Evolutionary conservation across 1,140 invertebrate species (phyloP).

Genomic region (Charaxes varanes): DNA sequence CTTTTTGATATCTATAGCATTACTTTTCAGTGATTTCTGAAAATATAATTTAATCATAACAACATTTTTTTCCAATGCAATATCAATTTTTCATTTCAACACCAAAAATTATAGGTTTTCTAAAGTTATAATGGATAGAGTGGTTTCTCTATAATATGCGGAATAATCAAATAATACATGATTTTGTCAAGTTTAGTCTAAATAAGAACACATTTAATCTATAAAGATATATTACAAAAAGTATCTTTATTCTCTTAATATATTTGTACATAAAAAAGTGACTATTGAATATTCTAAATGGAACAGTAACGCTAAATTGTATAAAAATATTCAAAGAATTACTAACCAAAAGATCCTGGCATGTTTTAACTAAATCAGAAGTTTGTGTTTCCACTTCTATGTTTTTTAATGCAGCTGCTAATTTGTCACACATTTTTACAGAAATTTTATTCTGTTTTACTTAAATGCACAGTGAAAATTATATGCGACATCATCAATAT

Average conservation of each 20-base stretch:
- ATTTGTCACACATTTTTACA: slow-evolving; percentile 36
- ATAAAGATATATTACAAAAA: too few species aligned
- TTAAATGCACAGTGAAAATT: too few species aligned
- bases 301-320: neutral
- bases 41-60: slow-evolving; percentile 14
- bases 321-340: slow-evolving; percentile 7
- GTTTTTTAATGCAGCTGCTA: slow-evolving; percentile 25
- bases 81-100: neutral
- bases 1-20: slow-evolving; percentile 27
- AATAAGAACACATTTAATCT: too few species aligned
- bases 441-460: neutral
- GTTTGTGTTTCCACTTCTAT: slow-evolving; percentile 36
- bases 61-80: neutral
- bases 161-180: too few species aligned
- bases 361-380: slow-evolving; percentile 35
- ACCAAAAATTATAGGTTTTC: neutral
- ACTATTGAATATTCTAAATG: neutral
- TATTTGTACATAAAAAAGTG: neutral
- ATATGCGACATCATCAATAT: too few species aligned
- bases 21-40: slow-evolving; percentile 30
- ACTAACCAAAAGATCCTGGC: slow-evolving; percentile 43
- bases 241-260: too few species aligned
- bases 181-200: too few species aligned
- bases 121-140: too few species aligned
- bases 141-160: too few species aligned